phyloP scores from a whole-genome alignment of 2,797 vertebrate genomes.

The Gila robusta region DNA sequence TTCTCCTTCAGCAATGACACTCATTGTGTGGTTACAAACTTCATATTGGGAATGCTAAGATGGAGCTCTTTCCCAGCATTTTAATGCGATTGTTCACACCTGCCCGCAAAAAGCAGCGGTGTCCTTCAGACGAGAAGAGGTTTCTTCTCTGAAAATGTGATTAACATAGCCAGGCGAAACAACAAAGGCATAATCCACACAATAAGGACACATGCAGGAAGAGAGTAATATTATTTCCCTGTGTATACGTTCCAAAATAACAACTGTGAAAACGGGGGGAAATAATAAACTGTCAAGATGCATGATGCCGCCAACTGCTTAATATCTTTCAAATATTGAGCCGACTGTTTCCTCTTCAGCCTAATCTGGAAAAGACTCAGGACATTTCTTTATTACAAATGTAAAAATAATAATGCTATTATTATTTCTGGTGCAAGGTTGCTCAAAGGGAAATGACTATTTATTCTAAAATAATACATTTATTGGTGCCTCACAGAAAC shows the following conservation, averaged over 20 bases:
- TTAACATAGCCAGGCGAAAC: conserved; percentile 70
- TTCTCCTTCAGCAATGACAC: conserved; percentile 64
- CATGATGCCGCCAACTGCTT: neutral
- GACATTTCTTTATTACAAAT: conserved; percentile 34
- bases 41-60: conserved; percentile 70
- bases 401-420: conserved; percentile 1
- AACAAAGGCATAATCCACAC: conserved; percentile 67
- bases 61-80: conserved; percentile 67
- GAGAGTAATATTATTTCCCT: conserved; percentile 53
- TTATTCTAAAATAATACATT: neutral
- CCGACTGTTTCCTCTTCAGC: neutral
- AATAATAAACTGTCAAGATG: conserved; percentile 36
- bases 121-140: conserved; percentile 68
- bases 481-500: neutral
- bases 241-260: conserved; percentile 40
- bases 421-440: conserved; percentile 22
- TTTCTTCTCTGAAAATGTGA: conserved; percentile 72
- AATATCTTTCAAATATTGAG: conserved; percentile 31
- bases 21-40: conserved; percentile 61
- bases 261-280: conserved; percentile 10
- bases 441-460: neutral
- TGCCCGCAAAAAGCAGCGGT: conserved; percentile 69
- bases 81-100: conserved; percentile 78
- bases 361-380: conserved; percentile 23
- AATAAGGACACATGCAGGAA: conserved; percentile 61